Percentiles rank a stretch among this genome's conserved stretches.
Evolutionary conservation across 2,797 vertebrate genomes (phyloP).

Genomic region (Chloroceryle amazona): DNA sequence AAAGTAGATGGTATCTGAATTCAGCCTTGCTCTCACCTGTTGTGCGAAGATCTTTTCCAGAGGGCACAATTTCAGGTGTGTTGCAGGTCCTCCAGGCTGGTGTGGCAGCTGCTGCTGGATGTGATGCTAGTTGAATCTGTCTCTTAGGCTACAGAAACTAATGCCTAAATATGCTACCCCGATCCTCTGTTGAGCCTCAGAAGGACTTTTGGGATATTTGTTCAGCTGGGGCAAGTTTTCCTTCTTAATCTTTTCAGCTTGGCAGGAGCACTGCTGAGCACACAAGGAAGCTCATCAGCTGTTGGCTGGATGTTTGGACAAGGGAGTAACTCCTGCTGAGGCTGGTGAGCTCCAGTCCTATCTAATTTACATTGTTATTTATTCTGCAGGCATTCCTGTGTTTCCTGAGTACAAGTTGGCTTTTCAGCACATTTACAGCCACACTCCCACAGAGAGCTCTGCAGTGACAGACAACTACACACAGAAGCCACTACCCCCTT

Average conservation of each 20-base stretch:
- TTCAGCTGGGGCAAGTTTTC: constrained; percentile 70
- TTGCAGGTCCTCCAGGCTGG: not conserved
- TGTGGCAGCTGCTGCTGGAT: not conserved
- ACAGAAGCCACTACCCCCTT: constrained; percentile 8
- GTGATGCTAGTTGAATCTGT: not conserved
- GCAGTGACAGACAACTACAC: constrained; percentile 9
- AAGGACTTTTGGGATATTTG: constrained; percentile 64
- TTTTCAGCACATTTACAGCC: constrained; percentile 70
- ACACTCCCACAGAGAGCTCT: constrained; percentile 33
- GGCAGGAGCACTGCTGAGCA: constrained; percentile 64
- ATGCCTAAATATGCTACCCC: not conserved
- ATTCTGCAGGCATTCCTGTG: constrained; percentile 64
- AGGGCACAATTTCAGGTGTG: not conserved
- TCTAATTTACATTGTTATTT: constrained; percentile 75
- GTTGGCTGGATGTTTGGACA: constrained; percentile 70
- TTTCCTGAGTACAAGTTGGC: constrained; percentile 64
- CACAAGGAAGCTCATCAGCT: constrained; percentile 74
- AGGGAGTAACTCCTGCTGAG: constrained; percentile 73
- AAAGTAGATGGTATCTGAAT: not conserved
- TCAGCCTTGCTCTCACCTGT: not conserved
- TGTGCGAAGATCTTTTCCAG: not conserved
- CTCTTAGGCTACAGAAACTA: constrained; percentile 47
- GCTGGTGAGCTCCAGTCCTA: constrained; percentile 63
- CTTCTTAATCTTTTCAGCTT: constrained; percentile 69
- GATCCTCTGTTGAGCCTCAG: not conserved